phyloP scores from a whole-genome alignment of 2,888 invertebrate genomes.

The Abrostola triplasia region DNA sequence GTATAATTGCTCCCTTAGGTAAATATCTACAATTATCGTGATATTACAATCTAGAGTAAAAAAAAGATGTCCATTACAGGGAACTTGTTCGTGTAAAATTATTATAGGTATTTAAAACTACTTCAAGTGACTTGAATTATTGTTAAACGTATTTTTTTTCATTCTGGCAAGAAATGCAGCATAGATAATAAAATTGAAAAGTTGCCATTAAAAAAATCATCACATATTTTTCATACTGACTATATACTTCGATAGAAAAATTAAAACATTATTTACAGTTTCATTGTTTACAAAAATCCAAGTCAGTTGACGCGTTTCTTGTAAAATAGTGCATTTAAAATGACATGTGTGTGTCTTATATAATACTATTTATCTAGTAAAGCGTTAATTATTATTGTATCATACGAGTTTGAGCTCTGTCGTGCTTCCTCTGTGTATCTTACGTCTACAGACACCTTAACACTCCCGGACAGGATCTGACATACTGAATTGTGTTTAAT shows the following conservation, averaged over 20 bases:
- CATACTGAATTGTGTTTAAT: constrained; percentile 2
- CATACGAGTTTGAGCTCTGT: constrained; percentile 71
- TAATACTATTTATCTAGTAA: constrained; percentile 77
- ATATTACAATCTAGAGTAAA: constrained; percentile 61
- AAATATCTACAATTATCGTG: constrained; percentile 78
- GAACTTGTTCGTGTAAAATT: constrained; percentile 56
- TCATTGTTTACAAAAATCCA: constrained; percentile 36
- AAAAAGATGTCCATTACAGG: constrained; percentile 52
- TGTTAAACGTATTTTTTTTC: constrained; percentile 12
- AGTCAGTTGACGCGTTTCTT: constrained; percentile 33
- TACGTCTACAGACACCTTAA: constrained; percentile 34
- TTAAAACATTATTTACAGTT: neutral
- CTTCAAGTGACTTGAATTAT: constrained; percentile 40
- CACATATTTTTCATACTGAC: constrained; percentile 10
- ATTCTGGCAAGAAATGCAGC: constrained; percentile 9
- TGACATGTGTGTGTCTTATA: constrained; percentile 65
- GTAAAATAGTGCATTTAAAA: constrained; percentile 75
- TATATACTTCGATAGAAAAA: no score
- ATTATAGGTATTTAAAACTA: constrained; percentile 31
- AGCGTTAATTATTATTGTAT: constrained; percentile 85
- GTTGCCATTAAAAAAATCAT: constrained; percentile 24
- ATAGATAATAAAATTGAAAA: constrained; percentile 1
- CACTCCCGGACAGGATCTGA: constrained; percentile 18
- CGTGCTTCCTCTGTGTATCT: constrained; percentile 29
- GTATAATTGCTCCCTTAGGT: constrained; percentile 86